These are phyloP conservation scores for Eilema griseolum DNA, from an alignment of 2,888 invertebrate genomes.

Conservation along the genomic window DNA sequence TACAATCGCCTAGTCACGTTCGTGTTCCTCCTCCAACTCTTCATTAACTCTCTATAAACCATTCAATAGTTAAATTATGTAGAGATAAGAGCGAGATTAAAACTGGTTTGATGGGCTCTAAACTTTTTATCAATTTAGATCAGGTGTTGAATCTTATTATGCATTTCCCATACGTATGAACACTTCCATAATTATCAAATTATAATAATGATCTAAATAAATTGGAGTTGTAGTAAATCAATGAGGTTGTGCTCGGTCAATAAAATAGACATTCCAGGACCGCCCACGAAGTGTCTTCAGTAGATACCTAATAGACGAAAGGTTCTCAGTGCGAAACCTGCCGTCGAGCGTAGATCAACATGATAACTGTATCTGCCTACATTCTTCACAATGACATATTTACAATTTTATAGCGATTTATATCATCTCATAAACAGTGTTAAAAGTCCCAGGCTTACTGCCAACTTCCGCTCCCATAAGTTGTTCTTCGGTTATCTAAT, in stretches of 20 bases:
- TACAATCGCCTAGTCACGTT: neutral
- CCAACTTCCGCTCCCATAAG: constrained; percentile 56
- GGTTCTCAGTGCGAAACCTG: constrained; percentile 27
- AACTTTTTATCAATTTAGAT: constrained; percentile 46
- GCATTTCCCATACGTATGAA: constrained; percentile 44
- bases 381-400: constrained; percentile 59
- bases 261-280: constrained; percentile 67
- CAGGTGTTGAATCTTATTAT: constrained; percentile 40
- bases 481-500: constrained; percentile 28
- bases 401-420: constrained; percentile 59
- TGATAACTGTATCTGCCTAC: constrained; percentile 40
- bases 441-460: constrained; percentile 54
- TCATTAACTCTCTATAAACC: constrained; percentile 22
- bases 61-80: constrained; percentile 38
- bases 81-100: constrained; percentile 27
- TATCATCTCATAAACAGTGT: constrained; percentile 61
- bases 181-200: constrained; percentile 45
- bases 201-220: constrained; percentile 61
- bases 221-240: constrained; percentile 61
- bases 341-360: constrained; percentile 1
- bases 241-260: constrained; percentile 55
- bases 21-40: neutral
- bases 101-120: constrained; percentile 38
- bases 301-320: constrained; percentile 28
- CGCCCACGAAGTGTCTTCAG: constrained; percentile 61